Percentiles rank a stretch among this genome's conserved stretches.
phyloP scores from a whole-genome alignment of 2,113 vertebrate species.

The Chaetops frenatus region DNA sequence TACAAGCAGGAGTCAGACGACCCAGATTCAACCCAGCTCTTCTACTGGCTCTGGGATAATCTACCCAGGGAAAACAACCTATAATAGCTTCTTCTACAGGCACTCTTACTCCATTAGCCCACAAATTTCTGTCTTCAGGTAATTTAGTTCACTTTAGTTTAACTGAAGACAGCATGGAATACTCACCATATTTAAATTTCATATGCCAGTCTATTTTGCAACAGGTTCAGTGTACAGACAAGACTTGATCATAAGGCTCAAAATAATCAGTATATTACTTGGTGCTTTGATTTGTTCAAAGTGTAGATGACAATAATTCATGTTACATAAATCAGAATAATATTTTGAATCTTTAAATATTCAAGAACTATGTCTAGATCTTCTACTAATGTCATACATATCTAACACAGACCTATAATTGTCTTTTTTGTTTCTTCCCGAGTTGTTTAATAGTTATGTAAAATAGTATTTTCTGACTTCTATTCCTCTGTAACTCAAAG shows the following conservation, averaged over 20 bases:
- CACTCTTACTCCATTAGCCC: slow-evolving; percentile 16
- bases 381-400: not conserved
- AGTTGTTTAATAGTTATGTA: not conserved
- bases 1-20: not conserved
- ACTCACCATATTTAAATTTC: not conserved
- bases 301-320: not conserved
- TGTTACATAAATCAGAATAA: not conserved
- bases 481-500: not conserved
- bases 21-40: slow-evolving; percentile 4
- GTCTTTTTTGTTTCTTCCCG: not conserved
- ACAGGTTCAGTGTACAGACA: not conserved
- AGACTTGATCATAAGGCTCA: not conserved
- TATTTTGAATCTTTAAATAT: not conserved
- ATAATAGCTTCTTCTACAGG: slow-evolving; percentile 21
- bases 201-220: not conserved
- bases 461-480: not conserved
- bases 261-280: not conserved
- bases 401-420: not conserved
- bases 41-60: not conserved
- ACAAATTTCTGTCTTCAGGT: not conserved
- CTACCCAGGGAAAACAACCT: slow-evolving; percentile 29
- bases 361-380: not conserved
- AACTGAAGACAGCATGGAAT: not conserved
- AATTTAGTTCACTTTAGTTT: slow-evolving; percentile 11
- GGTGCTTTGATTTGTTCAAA: not conserved